Percentiles rank a stretch among this genome's conserved stretches.
Evolutionary conservation across 2,113 vertebrate species (phyloP).

Genomic region (Holacanthus passer): DNA sequence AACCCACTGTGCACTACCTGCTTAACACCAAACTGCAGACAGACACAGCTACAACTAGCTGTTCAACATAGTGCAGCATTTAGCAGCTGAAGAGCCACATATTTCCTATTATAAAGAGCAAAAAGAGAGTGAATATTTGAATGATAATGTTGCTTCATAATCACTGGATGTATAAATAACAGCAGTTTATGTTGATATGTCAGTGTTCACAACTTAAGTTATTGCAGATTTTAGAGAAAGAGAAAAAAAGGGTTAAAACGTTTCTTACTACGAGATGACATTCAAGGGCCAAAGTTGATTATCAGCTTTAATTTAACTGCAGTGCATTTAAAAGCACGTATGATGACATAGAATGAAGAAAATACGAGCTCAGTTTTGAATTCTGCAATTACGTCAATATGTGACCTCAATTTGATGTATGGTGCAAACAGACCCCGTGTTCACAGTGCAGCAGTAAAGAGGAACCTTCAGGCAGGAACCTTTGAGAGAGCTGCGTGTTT

Average conservation of each 20-base stretch:
- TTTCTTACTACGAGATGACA: no score
- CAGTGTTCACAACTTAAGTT: no score
- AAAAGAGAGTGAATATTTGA: background rate
- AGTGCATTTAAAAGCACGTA: background rate
- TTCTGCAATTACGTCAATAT: background rate
- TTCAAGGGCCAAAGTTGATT: background rate
- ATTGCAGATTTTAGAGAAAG: no score
- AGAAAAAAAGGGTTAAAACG: no score
- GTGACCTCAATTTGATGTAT: background rate
- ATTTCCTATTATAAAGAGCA: background rate
- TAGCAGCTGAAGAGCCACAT: background rate
- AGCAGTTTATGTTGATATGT: no score
- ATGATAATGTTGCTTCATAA: background rate
- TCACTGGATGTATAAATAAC: background rate
- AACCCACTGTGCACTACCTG: background rate
- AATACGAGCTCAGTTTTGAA: background rate
- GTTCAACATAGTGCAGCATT: background rate
- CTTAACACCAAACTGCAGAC: background rate
- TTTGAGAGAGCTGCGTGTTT: background rate
- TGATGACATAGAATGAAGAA: background rate
- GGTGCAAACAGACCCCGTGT: background rate
- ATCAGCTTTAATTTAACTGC: background rate
- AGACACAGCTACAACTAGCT: background rate
- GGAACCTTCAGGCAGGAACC: background rate
- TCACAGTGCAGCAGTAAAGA: background rate